These are phyloP conservation scores for Osmerus mordax DNA, from an alignment of 2,113 vertebrate species.

Conservation along the genomic window DNA sequence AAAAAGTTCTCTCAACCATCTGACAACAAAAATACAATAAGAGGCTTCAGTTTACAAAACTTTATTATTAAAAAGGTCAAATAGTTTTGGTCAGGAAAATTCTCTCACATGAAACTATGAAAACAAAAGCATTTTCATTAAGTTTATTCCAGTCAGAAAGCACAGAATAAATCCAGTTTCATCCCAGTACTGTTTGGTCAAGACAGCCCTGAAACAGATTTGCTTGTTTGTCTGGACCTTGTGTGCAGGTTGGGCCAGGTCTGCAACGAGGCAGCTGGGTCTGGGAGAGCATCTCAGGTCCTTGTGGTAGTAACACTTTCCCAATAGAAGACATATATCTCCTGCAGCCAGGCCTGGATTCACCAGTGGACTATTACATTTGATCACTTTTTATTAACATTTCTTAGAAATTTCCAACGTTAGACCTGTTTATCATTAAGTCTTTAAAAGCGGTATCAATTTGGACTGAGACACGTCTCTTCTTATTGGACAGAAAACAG, in stretches of 20 bases:
- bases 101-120: constrained; percentile 27
- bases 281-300: no score
- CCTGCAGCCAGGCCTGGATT: no score
- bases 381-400: no score
- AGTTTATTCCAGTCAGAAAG: neutral
- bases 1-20: neutral
- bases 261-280: no score
- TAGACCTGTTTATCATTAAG: no score
- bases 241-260: neutral
- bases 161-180: neutral
- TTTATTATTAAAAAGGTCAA: constrained; percentile 58
- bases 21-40: neutral
- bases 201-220: neutral
- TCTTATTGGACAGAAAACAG: no score
- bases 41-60: constrained; percentile 24
- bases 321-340: no score
- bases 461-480: no score
- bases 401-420: no score
- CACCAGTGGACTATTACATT: no score
- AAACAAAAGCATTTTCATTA: constrained; percentile 14
- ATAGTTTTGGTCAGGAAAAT: constrained; percentile 10
- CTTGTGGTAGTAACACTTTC: no score
- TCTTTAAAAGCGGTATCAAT: no score
- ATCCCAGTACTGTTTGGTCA: neutral
- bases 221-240: neutral